phyloP scores from a whole-genome alignment of 2,113 vertebrate genomes.

The Paraplagusia blochii region DNA sequence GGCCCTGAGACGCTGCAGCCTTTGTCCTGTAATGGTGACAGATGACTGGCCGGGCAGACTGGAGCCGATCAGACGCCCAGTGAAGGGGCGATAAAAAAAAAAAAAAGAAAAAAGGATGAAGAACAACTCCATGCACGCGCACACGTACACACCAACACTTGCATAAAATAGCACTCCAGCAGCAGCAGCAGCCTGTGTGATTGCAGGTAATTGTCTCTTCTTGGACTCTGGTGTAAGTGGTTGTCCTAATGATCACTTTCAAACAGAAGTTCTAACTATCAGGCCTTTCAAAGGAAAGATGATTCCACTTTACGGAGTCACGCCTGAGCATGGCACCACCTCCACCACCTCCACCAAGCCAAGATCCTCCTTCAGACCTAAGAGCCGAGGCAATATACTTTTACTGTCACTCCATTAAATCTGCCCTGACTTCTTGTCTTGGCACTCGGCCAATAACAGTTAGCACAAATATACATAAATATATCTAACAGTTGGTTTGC shows the following conservation, averaged over 20 bases:
- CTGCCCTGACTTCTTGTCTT: conserved; percentile 25
- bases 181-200: conserved; percentile 63
- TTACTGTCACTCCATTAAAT: conserved; percentile 31
- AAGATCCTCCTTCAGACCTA: conserved; percentile 33
- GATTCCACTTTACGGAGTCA: conserved; percentile 69
- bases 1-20: conserved; percentile 75
- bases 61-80: conserved; percentile 58
- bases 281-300: conserved; percentile 66
- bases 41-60: conserved; percentile 73
- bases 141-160: conserved; percentile 62
- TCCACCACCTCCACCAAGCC: background rate
- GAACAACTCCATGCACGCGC: too few species aligned
- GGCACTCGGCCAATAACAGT: background rate
- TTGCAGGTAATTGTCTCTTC: conserved; percentile 77
- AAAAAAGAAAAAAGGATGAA: too few species aligned
- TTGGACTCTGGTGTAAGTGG: conserved; percentile 68
- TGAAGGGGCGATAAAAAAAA: conserved; percentile 45
- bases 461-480: background rate
- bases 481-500: background rate
- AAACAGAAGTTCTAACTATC: conserved; percentile 61
- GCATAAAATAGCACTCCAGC: conserved; percentile 70
- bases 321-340: conserved; percentile 24
- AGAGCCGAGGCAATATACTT: conserved; percentile 31
- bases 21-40: conserved; percentile 80
- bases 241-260: conserved; percentile 71